phyloP scores from a whole-genome alignment of 30 jellyfish, hydroid and myxozoan species.

The Thelohanellus kitauei region DNA sequence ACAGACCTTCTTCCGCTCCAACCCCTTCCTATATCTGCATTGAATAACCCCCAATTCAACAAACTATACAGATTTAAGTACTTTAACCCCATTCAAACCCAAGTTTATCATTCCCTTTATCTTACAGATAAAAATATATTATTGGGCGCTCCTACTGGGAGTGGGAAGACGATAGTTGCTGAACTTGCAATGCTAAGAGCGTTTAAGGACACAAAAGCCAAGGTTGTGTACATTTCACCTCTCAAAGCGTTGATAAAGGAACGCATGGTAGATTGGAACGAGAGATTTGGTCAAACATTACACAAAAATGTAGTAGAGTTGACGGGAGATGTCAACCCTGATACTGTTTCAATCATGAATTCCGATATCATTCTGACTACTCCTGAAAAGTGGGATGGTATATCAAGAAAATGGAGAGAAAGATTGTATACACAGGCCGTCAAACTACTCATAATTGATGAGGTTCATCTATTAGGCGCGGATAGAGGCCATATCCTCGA shows the following conservation, averaged over 20 bases:
- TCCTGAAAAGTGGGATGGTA: constrained; percentile 99
- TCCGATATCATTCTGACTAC: constrained; percentile 93
- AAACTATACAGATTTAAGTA: constrained; percentile 29
- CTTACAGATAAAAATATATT: constrained; percentile 50
- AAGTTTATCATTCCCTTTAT: constrained; percentile 61
- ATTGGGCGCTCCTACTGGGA: constrained; percentile 99
- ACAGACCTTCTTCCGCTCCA: constrained; percentile 59
- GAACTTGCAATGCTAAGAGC: constrained; percentile 62
- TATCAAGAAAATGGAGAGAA: constrained; percentile 86
- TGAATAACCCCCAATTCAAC: constrained; percentile 25
- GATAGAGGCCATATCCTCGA: constrained; percentile 92
- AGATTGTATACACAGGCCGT: constrained; percentile 55
- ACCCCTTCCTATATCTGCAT: constrained; percentile 54
- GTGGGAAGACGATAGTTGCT: constrained; percentile 97
- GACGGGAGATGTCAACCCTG: constrained; percentile 97
- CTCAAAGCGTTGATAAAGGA: constrained; percentile 72
- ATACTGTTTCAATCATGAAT: constrained; percentile 37
- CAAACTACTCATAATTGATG: constrained; percentile 50
- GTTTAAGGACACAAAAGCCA: constrained; percentile 41
- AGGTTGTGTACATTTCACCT: constrained; percentile 90
- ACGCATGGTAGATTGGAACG: constrained; percentile 65
- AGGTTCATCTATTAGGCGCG: constrained; percentile 73
- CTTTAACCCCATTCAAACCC: constrained; percentile 94
- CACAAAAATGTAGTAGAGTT: constrained; percentile 62
- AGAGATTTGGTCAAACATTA: constrained; percentile 25